Percentiles rank a stretch among this genome's conserved stretches.
Conservation (phyloP, 2,113 vertebrate species). For the Ameiurus melas region DNA sequence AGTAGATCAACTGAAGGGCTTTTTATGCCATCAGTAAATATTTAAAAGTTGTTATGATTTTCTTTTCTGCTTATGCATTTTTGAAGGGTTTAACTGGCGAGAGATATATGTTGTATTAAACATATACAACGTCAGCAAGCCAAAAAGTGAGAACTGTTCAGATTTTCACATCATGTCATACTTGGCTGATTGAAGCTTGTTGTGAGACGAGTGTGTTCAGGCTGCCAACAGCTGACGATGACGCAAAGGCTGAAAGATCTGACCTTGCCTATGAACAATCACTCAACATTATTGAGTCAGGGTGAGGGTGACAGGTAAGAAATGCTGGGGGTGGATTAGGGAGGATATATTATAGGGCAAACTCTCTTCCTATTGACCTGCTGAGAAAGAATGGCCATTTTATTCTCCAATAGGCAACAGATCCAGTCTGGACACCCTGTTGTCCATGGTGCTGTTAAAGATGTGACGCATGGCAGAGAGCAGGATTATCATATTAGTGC, state of each 20-base stretch:
- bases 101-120: background rate
- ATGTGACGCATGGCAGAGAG: background rate
- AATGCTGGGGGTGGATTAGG: constrained; percentile 63
- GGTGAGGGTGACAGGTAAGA: constrained; percentile 69
- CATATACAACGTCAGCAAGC: background rate
- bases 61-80: background rate
- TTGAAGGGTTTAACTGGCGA: background rate
- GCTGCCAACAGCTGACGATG: constrained; percentile 55
- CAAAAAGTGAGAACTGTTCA: background rate
- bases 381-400: constrained; percentile 64
- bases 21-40: background rate
- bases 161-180: constrained; percentile 40
- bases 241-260: constrained; percentile 64
- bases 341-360: constrained; percentile 70
- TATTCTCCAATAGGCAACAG: constrained; percentile 48
- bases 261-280: constrained; percentile 72
- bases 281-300: constrained; percentile 72
- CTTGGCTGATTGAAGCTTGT: constrained; percentile 42
- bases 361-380: constrained; percentile 73
- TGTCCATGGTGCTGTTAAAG: constrained; percentile 26
- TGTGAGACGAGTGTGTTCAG: constrained; percentile 46
- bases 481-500: background rate
- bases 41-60: background rate
- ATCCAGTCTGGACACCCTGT: constrained; percentile 39
- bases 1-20: background rate